Evolutionary conservation across 2,797 vertebrate species (phyloP), one percentile per base, ranked within the genome.

Genomic region (Schizopygopsis pylzovi): DNA sequence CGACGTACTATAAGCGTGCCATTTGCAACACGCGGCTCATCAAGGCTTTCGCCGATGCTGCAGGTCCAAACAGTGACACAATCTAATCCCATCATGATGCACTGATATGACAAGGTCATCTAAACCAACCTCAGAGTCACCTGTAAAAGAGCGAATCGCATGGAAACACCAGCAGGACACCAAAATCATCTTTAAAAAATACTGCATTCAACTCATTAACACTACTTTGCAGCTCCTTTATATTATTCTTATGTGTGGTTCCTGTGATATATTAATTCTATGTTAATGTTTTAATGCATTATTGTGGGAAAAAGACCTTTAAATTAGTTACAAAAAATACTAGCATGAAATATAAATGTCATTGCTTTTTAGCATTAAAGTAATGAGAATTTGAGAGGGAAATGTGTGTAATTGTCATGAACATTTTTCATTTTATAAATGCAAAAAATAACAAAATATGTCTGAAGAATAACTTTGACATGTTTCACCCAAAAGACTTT

Each of bases 61-160:
- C 33, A 2, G 22, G 11, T 77, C 6, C 0, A 49, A 76, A 45
- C 43, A 61, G 45, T 59, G 13, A 41, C 45, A 20, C 28, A 15
- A 54, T 68, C 67, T 63, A 49, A 81, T 81, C 43, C 68, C 73
- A 54, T 75, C 45, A 65, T 33, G 65, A 81, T 33, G 68, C n/a
- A 65, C 49, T 54, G 52, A 52, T 79, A 75, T 76, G 72, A 78
- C 56, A 83, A 79, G 87, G 90, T 87, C 87, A 22, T 84, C 83
- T 52, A 28, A 76, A 80, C 75, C 63, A 75, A 79, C n/a, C 84
- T 84, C 73, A 47, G 15, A 33, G 49, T 86, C 45, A 80, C 49
- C 61, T 82, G 86, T 15, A 56, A 8, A 39, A n/a, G n/a, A 18
- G 61, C 6, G 18, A 37, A 52, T 65, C 56, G 1, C 18, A 11